Evolutionary conservation across 2,797 vertebrate species (phyloP), one percentile per base, ranked within the genome.

Genomic region (Enteromius unitaeniatus): DNA sequence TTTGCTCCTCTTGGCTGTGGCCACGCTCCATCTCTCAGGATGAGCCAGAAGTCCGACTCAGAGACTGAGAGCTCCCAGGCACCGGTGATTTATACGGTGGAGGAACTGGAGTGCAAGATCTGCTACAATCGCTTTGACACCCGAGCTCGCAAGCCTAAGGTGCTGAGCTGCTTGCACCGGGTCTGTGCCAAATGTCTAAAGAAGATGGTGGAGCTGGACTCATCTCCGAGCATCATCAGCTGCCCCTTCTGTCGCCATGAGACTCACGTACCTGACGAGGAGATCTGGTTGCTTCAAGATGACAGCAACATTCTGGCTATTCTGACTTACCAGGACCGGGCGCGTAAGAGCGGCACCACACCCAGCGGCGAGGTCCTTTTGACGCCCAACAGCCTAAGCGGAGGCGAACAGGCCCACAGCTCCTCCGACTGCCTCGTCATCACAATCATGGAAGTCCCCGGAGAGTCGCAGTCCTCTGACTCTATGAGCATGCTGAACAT

Each of bases 241-340:
- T 97, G 96, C 87, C 96, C 96, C 0, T 97, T 97, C 91, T 97
- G 97, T 90, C 96, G 96, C 74, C 95, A 94, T 31, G 95, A 95
- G 91, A 97, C 95, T 0, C 87, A 89, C 0, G 87, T 97, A 67
- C 95, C 96, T 0, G 91, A 94, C 0, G 95, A 95, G 83, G 95
- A 96, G 76, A 93, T 96, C 84, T 96, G 95, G 93, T 89, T 90
- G 78, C 94, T 97, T 89, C 95, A 95, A 89, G 97, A 97, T 0
- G 96, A 97, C 53, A 82, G 93, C 10, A 93, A 95, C 85, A 94
- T 94, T 11, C 90, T 97, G 87, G 95, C 94, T 0, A 93, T 95
- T 76, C 92, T 96, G 81, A 94, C 90, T 0, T 93, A 94, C 90
- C 91, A 88, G 79, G 95, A 96, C 79, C 88, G 84, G 69, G 93